Conservation (phyloP, 2,113 vertebrate species). For the Paramisgurnus dabryanus region DNA sequence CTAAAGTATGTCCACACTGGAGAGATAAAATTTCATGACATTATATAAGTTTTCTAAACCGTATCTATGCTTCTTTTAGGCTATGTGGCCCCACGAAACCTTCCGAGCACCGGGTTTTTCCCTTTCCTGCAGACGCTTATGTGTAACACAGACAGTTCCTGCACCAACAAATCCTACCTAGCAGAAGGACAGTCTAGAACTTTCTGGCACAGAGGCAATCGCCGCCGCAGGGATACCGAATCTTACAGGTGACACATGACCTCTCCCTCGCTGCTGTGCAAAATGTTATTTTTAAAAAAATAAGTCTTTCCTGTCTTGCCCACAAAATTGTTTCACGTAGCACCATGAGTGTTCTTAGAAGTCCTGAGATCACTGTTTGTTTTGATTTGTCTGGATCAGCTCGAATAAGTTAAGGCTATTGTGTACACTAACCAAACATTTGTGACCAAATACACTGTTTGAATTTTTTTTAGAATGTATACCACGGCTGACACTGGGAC, state of each 20-base stretch:
- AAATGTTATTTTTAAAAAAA: not conserved
- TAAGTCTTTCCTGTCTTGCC: not conserved
- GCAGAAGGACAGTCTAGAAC: conserved; percentile 39
- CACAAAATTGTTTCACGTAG: not conserved
- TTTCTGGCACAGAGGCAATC: not conserved
- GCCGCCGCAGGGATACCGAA: conserved; percentile 40
- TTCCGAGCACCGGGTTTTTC: conserved; percentile 91
- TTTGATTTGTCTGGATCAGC: not conserved
- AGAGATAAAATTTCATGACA: too few relatives aligned
- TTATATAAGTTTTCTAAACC: not conserved
- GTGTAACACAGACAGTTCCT: conserved; percentile 86
- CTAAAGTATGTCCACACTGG: too few relatives aligned
- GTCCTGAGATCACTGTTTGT: not conserved
- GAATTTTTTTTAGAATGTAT: too few relatives aligned
- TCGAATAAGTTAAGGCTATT: not conserved
- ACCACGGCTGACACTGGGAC: too few relatives aligned
- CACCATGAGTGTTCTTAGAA: not conserved
- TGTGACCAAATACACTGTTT: too few relatives aligned
- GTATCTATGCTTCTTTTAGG: conserved; percentile 69
- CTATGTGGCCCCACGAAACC: conserved; percentile 88
- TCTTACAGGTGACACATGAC: conserved; percentile 15
- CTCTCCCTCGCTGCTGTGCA: not conserved
- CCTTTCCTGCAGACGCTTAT: conserved; percentile 92
- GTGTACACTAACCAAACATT: not conserved
- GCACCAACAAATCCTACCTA: conserved; percentile 76